Evolutionary conservation across 2,797 vertebrate species (phyloP).

Genomic region (Enteromius thamalakanensis): DNA sequence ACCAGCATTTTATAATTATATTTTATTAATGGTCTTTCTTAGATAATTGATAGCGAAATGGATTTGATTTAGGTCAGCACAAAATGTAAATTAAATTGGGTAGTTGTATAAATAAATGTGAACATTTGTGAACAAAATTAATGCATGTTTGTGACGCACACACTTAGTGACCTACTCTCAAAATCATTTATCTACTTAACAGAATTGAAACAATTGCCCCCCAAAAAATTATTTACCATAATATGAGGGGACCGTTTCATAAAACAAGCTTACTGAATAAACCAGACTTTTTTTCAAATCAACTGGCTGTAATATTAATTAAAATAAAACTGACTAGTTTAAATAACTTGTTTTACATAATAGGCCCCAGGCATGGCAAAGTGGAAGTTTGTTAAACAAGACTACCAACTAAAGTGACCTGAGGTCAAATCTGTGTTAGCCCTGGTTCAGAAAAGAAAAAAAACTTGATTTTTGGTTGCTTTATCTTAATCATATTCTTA

Average conservation of each 20-base stretch:
- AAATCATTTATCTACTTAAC: neutral
- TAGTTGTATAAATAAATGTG: neutral
- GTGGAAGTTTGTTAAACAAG: neutral
- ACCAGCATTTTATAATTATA: neutral
- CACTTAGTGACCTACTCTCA: too few species aligned
- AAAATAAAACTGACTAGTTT: too few species aligned
- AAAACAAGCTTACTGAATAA: too few species aligned
- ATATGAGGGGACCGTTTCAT: too few species aligned
- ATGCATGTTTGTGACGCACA: neutral
- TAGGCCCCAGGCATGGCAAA: neutral
- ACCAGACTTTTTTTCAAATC: too few species aligned
- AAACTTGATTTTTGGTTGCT: neutral
- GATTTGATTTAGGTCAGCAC: neutral
- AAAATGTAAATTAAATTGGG: neutral
- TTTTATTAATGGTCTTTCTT: neutral
- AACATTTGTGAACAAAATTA: neutral
- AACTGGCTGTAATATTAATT: too few species aligned
- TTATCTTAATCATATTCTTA: neutral
- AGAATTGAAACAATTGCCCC: neutral
- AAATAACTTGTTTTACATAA: too few species aligned
- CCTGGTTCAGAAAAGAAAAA: neutral
- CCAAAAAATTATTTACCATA: too few species aligned
- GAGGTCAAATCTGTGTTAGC: neutral
- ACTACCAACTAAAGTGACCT: neutral
- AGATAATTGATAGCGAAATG: neutral